Conservation (phyloP, 2,888 invertebrate genomes). For the Eupithecia pulchellata region DNA sequence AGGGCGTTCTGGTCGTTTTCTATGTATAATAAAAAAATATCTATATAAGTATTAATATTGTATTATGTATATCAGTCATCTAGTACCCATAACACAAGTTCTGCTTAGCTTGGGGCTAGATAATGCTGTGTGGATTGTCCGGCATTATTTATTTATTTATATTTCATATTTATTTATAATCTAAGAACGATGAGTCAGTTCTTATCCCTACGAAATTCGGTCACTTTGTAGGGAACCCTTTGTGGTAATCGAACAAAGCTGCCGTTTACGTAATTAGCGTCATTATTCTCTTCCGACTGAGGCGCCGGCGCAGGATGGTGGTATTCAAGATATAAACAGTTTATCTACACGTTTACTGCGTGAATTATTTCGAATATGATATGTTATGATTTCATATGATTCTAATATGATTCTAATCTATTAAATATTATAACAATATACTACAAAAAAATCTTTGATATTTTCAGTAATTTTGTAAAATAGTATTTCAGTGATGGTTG, state of each 20-base stretch:
- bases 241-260: slow-evolving; percentile 59
- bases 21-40: too few species aligned
- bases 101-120: too few species aligned
- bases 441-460: not conserved
- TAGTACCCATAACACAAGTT: too few species aligned
- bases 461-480: not conserved
- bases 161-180: not conserved
- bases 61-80: too few species aligned
- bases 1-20: too few species aligned
- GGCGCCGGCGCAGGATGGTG: slow-evolving; percentile 29
- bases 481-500: not conserved
- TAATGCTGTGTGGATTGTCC: too few species aligned
- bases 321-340: slow-evolving; percentile 21
- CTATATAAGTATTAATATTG: too few species aligned
- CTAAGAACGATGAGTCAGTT: slow-evolving; percentile 8
- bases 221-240: slow-evolving; percentile 52
- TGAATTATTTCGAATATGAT: not conserved
- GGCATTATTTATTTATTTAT: too few species aligned
- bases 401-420: not conserved
- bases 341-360: not conserved
- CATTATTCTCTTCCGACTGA: slow-evolving; percentile 63
- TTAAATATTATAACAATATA: not conserved
- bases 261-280: slow-evolving; percentile 73
- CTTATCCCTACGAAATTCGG: slow-evolving; percentile 27
- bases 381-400: too few species aligned